These are phyloP conservation scores for Drosophila nigritarsus DNA, from an alignment of 2,888 invertebrate species.

Conservation along the genomic window DNA sequence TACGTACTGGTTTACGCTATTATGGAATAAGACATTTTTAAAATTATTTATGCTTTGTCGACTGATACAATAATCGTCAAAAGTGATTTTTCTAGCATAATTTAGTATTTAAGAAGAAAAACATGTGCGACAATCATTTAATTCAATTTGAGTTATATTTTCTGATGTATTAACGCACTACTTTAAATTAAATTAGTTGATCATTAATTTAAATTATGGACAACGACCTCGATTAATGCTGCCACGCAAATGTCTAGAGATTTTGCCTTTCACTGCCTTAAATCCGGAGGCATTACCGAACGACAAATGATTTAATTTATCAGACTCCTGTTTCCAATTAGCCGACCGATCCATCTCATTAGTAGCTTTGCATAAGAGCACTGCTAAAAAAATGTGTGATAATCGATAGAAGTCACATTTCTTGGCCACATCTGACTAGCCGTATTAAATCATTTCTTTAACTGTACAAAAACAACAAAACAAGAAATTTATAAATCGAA, in stretches of 20 bases:
- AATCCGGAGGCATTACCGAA: not conserved
- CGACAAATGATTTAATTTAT: not conserved
- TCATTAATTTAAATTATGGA: not conserved
- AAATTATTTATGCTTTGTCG: not conserved
- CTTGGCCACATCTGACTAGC: not conserved
- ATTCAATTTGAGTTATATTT: not conserved
- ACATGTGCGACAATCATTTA: accelerated
- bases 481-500: not conserved
- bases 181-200: not conserved
- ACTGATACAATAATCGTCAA: not conserved
- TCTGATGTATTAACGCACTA: not conserved
- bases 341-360: not conserved
- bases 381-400: not conserved
- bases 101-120: not conserved
- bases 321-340: not conserved
- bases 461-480: not conserved
- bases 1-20: not conserved
- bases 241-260: not conserved
- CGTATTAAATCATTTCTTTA: not conserved
- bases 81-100: not conserved
- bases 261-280: not conserved
- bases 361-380: not conserved
- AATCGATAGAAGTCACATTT: slow-evolving; percentile 1
- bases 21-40: not conserved
- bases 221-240: not conserved